Evolutionary conservation across 2,113 vertebrate genomes (phyloP).

Genomic region (Grantiella picta): DNA sequence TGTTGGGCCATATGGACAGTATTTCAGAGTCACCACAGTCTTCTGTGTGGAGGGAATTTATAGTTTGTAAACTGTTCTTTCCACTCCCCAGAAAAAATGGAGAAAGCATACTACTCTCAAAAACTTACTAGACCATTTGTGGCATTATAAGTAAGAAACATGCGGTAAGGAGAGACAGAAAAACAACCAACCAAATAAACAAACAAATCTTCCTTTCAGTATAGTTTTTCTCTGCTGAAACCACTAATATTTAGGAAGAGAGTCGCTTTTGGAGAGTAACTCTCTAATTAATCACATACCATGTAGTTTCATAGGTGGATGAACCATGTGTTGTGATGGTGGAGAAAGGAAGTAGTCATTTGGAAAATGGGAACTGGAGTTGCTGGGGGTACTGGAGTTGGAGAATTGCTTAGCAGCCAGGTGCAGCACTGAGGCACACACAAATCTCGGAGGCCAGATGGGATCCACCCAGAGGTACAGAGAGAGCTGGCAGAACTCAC

Average conservation of each 20-base stretch:
- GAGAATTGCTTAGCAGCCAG: not conserved
- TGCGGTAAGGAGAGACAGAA: not conserved
- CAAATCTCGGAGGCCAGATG: not conserved
- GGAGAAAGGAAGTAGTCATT: not conserved
- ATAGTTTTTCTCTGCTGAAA: not conserved
- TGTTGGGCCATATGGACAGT: not conserved
- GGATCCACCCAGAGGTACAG: not conserved
- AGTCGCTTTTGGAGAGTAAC: not conserved
- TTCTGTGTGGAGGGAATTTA: not conserved
- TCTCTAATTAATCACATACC: not conserved
- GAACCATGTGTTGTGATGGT: not conserved
- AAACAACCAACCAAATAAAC: not conserved
- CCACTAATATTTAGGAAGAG: not conserved
- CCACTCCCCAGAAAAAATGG: not conserved
- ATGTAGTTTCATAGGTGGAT: not conserved
- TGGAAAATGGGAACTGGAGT: not conserved
- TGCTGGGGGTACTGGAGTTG: not conserved
- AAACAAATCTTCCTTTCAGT: not conserved
- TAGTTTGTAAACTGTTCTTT: not conserved
- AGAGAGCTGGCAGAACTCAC: not conserved
- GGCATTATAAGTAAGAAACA: not conserved
- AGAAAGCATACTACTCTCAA: not conserved
- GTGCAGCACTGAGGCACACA: not conserved
- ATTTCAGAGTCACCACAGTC: not conserved
- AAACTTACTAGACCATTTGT: not conserved